phyloP scores from a whole-genome alignment of 2,797 vertebrate species.

The Helarctos malayanus region DNA sequence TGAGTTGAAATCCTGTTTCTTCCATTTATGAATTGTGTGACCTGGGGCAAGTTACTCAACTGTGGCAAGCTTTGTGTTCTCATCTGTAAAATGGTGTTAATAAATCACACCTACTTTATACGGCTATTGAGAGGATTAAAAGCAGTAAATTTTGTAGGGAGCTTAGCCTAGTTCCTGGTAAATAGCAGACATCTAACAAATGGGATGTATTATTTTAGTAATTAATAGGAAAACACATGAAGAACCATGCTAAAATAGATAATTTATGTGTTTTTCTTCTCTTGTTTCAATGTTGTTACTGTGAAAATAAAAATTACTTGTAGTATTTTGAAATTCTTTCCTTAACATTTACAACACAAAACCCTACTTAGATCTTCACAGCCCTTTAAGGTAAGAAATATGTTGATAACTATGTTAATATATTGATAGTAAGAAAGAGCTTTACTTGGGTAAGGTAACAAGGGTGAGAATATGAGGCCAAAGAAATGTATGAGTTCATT shows the following conservation, averaged over 20 bases:
- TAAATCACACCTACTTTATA: slow-evolving; percentile 35
- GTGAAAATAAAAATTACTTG: slow-evolving; percentile 48
- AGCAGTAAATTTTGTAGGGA: slow-evolving; percentile 43
- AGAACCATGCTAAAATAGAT: not conserved
- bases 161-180: slow-evolving; percentile 7
- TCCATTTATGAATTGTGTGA: not conserved
- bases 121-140: slow-evolving; percentile 27
- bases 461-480: slow-evolving; percentile 20
- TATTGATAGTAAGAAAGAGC: not conserved
- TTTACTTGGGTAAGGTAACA: slow-evolving; percentile 18
- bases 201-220: slow-evolving; percentile 29
- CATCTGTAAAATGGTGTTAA: slow-evolving; percentile 39
- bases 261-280: not conserved
- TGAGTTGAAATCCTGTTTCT: not conserved
- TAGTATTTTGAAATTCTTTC: slow-evolving; percentile 40
- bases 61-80: slow-evolving; percentile 42
- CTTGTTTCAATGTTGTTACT: slow-evolving; percentile 43
- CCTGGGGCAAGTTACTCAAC: not conserved
- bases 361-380: slow-evolving; percentile 34
- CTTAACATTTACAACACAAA: slow-evolving; percentile 54
- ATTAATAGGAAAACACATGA: slow-evolving; percentile 55
- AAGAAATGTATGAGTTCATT: slow-evolving; percentile 56
- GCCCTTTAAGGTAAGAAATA: slow-evolving; percentile 23
- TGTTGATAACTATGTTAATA: slow-evolving; percentile 19
- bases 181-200: slow-evolving; percentile 54